A percentile compares a stretch with the other conserved stretches of the same genome.
Evolutionary conservation across 2,888 invertebrate species (phyloP).

Genomic region (Torymus tubicola): DNA sequence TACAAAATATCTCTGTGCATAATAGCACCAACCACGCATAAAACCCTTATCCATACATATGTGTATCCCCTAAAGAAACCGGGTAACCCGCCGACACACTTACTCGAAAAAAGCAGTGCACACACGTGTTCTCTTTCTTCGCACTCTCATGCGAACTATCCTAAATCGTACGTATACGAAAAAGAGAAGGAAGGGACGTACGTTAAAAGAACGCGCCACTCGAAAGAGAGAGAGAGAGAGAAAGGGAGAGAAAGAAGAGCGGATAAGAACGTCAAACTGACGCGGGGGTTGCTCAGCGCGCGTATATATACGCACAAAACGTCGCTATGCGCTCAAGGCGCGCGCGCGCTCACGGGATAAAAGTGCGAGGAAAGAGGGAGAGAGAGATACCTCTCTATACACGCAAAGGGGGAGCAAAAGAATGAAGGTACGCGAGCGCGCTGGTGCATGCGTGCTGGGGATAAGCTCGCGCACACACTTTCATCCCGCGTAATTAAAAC

Average conservation of each 20-base stretch:
- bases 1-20: too few species aligned
- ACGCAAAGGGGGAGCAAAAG: constrained; percentile 34
- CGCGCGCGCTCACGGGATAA: constrained; percentile 26
- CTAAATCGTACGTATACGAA: background rate
- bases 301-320: too few species aligned
- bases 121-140: too few species aligned
- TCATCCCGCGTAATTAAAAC: constrained; percentile 75
- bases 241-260: constrained; percentile 31
- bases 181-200: background rate
- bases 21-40: too few species aligned
- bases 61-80: constrained; percentile 24
- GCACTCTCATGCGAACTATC: constrained; percentile 17
- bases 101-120: background rate
- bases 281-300: background rate
- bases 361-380: constrained; percentile 13
- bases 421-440: constrained; percentile 49
- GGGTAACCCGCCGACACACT: constrained; percentile 49
- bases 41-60: too few species aligned
- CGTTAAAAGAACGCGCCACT: background rate
- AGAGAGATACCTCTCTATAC: background rate
- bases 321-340: constrained; percentile 13
- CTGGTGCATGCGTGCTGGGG: constrained; percentile 56
- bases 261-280: constrained; percentile 36
- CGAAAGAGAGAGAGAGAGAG: constrained; percentile 26
- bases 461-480: constrained; percentile 69